phyloP scores from a whole-genome alignment of 1,140 invertebrate genomes.

The Psix sp. region DNA sequence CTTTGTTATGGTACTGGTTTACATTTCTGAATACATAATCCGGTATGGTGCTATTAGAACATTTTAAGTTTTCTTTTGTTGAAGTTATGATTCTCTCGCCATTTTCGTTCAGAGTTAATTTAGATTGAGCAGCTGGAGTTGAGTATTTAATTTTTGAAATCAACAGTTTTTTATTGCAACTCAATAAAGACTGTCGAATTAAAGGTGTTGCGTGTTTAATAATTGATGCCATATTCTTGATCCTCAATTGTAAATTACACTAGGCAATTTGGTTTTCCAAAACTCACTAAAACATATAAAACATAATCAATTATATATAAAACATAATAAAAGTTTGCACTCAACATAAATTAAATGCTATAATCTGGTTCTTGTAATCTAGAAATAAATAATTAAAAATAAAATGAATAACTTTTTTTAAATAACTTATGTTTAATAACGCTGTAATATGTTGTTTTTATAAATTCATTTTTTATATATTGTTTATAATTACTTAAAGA shows the following conservation, averaged over 20 bases:
- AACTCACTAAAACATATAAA: too few relatives aligned
- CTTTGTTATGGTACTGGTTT: constrained; percentile 79
- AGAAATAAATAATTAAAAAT: too few relatives aligned
- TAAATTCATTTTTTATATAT: too few relatives aligned
- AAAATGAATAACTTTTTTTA: too few relatives aligned
- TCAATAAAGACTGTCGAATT: neutral
- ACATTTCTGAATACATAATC: constrained; percentile 82
- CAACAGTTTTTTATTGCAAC: neutral
- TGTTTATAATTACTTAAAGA: too few relatives aligned
- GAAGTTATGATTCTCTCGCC: constrained; percentile 69
- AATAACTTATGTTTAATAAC: too few relatives aligned
- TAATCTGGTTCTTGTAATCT: too few relatives aligned
- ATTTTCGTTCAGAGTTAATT: constrained; percentile 62
- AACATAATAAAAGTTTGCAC: too few relatives aligned
- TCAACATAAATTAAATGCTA: too few relatives aligned
- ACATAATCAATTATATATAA: too few relatives aligned
- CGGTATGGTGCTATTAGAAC: constrained; percentile 78
- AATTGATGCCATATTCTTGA: constrained; percentile 10
- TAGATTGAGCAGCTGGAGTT: constrained; percentile 25
- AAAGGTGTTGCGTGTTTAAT: neutral
- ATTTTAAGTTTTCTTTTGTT: constrained; percentile 74
- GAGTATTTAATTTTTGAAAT: constrained; percentile 38
- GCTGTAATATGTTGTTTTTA: too few relatives aligned
- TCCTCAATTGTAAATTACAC: neutral
- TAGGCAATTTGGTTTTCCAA: too few relatives aligned